Evolutionary conservation across 2,113 vertebrate species (phyloP).

Genomic region (Oreochromis tanganicae): DNA sequence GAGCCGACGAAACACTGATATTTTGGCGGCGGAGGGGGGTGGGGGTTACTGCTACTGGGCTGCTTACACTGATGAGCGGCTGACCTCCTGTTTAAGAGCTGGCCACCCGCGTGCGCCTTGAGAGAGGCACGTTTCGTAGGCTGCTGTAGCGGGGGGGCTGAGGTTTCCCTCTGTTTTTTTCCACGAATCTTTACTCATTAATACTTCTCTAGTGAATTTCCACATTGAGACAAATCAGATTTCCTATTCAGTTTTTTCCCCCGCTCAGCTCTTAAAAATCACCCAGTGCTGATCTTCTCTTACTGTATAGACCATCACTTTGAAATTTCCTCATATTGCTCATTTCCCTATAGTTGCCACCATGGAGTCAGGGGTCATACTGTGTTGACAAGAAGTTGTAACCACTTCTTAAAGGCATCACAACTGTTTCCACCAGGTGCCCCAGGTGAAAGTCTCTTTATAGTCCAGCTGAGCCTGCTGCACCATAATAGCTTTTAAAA

Average conservation of each 20-base stretch:
- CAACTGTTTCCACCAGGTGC: not conserved
- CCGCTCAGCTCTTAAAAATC: not conserved
- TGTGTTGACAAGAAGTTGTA: not conserved
- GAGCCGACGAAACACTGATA: not conserved
- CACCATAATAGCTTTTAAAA: not conserved
- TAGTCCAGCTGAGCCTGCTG: not conserved
- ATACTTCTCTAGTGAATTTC: not conserved
- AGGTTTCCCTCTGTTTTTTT: not conserved
- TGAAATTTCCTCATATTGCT: not conserved
- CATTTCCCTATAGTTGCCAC: not conserved
- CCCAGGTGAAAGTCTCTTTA: not conserved
- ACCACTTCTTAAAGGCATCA: not conserved
- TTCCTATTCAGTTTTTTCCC: not conserved
- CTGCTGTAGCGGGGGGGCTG: not conserved
- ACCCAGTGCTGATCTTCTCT: not conserved
- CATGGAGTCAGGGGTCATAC: not conserved
- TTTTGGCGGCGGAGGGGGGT: not conserved
- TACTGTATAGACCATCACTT: not conserved
- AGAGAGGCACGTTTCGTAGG: constrained; percentile 15
- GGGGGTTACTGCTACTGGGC: not conserved
- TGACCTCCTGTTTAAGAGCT: constrained; percentile 35
- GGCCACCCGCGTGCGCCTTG: constrained; percentile 14
- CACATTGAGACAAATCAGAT: not conserved
- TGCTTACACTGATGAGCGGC: not conserved
- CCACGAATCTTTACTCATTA: not conserved